Percentiles rank a stretch among this genome's conserved stretches.
These are phyloP conservation scores for Andrena dorsata DNA, from an alignment of 2,888 invertebrate species.

Conservation along the genomic window DNA sequence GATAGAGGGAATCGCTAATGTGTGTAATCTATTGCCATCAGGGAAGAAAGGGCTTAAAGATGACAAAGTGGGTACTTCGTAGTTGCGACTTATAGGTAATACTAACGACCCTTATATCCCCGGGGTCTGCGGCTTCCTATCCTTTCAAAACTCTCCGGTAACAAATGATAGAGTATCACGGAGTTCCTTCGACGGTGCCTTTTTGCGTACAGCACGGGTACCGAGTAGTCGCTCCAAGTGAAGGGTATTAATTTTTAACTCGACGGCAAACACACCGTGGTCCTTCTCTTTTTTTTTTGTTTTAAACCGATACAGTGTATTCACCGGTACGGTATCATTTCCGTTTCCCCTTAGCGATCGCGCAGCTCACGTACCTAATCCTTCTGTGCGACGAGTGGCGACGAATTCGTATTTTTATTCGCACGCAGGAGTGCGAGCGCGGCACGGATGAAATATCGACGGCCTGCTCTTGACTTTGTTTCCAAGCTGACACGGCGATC, in stretches of 20 bases:
- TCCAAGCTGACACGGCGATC: slow-evolving; percentile 42
- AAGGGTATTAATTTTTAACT: slow-evolving; percentile 35
- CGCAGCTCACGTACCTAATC: slow-evolving; percentile 11
- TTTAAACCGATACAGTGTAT: background rate
- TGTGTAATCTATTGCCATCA: slow-evolving; percentile 55
- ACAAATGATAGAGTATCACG: slow-evolving; percentile 60
- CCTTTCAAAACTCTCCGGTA: slow-evolving; percentile 56
- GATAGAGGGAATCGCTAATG: slow-evolving; percentile 52
- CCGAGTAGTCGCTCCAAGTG: slow-evolving; percentile 18
- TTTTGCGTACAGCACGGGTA: slow-evolving; percentile 26
- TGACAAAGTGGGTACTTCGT: slow-evolving; percentile 63
- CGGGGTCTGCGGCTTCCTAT: slow-evolving; percentile 52
- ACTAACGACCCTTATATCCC: slow-evolving; percentile 65
- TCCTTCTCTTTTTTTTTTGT: background rate
- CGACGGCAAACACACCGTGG: background rate
- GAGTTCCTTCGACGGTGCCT: slow-evolving; percentile 14
- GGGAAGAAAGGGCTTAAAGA: slow-evolving; percentile 58
- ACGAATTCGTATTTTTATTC: slow-evolving; percentile 35
- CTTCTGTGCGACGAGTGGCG: background rate
- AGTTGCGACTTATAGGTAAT: slow-evolving; percentile 53
- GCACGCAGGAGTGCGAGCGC: background rate
- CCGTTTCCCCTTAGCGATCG: background rate
- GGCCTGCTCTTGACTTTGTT: slow-evolving; percentile 57
- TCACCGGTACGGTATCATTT: background rate
- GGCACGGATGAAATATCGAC: slow-evolving; percentile 43